A percentile compares a stretch with the other conserved stretches of the same genome.
Evolutionary conservation across 35 echinoderm and acorn worm genomes (phyloP).

Genomic region (Lytechinus variegatus): DNA sequence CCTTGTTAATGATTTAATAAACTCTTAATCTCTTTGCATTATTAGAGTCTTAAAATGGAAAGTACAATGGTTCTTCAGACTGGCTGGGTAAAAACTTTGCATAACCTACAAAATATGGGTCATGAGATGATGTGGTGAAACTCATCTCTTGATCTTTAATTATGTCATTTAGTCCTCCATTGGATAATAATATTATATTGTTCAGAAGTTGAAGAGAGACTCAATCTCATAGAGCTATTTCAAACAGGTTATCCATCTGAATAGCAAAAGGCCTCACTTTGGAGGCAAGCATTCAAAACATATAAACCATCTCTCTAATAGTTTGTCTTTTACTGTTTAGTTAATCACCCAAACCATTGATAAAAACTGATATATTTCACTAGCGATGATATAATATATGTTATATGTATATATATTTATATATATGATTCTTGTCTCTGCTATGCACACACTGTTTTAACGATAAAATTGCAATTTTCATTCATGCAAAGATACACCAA

Average conservation of each 20-base stretch:
- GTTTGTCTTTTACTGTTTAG: background rate
- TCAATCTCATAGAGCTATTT: background rate
- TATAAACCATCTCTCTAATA: background rate
- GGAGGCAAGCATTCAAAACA: background rate
- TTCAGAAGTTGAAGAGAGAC: background rate
- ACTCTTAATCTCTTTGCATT: background rate
- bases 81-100: too few relatives aligned
- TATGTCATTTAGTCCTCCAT: background rate
- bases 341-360: background rate
- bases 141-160: background rate
- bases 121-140: too few relatives aligned
- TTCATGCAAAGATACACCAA: constrained; percentile 9
- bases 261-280: constrained; percentile 1
- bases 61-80: background rate
- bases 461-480: constrained; percentile 25
- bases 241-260: background rate
- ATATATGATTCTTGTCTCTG: constrained; percentile 40
- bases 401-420: constrained; percentile 43
- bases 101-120: too few relatives aligned
- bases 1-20: background rate
- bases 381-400: constrained; percentile 40
- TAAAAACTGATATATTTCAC: constrained; percentile 24
- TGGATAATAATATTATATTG: background rate
- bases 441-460: constrained; percentile 38
- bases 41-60: background rate